A percentile compares a stretch with the other conserved stretches of the same genome.
Conservation (phyloP, 2,888 invertebrate genomes). For the Pterostichus niger region DNA sequence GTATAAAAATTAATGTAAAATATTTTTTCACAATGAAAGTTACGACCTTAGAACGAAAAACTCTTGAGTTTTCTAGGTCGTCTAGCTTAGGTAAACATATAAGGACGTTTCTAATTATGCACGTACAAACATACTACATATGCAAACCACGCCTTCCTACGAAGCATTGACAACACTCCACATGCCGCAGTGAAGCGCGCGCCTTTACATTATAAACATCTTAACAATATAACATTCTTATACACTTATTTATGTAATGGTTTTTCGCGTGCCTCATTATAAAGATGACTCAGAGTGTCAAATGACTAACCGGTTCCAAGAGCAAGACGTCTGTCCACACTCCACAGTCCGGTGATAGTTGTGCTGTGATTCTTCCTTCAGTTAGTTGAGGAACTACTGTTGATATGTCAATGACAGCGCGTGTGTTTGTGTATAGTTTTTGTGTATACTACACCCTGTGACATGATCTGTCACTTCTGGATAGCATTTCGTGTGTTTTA, state of each 20-base stretch:
- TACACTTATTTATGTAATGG: constrained; percentile 47
- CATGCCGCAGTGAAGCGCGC: constrained; percentile 11
- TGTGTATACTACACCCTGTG: not conserved
- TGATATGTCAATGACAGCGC: constrained; percentile 9
- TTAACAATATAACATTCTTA: constrained; percentile 46
- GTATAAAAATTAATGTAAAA: not conserved
- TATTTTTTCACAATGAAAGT: constrained; percentile 49
- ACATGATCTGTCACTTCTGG: constrained; percentile 32
- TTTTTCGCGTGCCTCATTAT: constrained; percentile 64
- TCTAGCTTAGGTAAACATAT: constrained; percentile 43
- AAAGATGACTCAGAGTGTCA: constrained; percentile 62
- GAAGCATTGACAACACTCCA: not conserved
- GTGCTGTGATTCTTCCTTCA: constrained; percentile 44
- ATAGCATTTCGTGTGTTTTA: not conserved
- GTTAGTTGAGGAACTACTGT: constrained; percentile 41
- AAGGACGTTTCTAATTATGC: constrained; percentile 55
- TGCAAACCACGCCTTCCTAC: constrained; percentile 28
- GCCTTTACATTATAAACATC: constrained; percentile 12
- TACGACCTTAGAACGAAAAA: constrained; percentile 42
- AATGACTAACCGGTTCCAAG: constrained; percentile 65
- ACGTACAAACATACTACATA: constrained; percentile 26
- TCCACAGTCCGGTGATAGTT: constrained; percentile 38
- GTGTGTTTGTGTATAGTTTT: not conserved
- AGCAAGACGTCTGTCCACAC: constrained; percentile 40
- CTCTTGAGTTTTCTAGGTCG: constrained; percentile 40